A percentile compares a stretch with the other conserved stretches of the same genome.
Evolutionary conservation across 2,797 vertebrate species (phyloP).

Genomic region (Phrynocephalus forsythii): DNA sequence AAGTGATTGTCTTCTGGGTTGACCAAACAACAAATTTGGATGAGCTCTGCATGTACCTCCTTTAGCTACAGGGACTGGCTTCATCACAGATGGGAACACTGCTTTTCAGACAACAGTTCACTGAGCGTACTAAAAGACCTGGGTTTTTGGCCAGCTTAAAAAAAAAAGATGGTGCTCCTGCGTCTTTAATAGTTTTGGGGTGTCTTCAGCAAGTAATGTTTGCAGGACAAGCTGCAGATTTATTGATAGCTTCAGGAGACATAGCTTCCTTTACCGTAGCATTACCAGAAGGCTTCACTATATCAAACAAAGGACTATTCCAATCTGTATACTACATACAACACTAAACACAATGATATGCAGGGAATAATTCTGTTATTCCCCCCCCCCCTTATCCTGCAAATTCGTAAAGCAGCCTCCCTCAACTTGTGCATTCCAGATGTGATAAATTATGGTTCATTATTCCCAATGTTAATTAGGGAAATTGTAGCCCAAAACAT

Average conservation of each 20-base stretch:
- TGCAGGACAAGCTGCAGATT: too few relatives aligned
- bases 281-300: neutral
- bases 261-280: neutral
- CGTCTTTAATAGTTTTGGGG: too few relatives aligned
- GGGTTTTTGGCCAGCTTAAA: too few relatives aligned
- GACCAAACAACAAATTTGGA: conserved; percentile 6
- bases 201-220: too few relatives aligned
- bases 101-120: too few relatives aligned
- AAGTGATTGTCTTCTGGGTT: fast-evolving
- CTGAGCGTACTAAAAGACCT: too few relatives aligned
- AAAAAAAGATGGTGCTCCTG: too few relatives aligned
- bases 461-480: neutral
- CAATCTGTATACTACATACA: neutral
- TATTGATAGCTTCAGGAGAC: too few relatives aligned
- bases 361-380: neutral
- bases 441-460: too few relatives aligned
- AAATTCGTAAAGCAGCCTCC: neutral
- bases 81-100: too few relatives aligned
- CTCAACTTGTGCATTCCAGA: too few relatives aligned
- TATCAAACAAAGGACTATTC: neutral
- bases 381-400: neutral
- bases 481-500: neutral
- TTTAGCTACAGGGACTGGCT: neutral
- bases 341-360: neutral
- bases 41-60: neutral